Evolutionary conservation across 2,113 vertebrate species (phyloP).

Genomic region (Tachysurus vachellii): DNA sequence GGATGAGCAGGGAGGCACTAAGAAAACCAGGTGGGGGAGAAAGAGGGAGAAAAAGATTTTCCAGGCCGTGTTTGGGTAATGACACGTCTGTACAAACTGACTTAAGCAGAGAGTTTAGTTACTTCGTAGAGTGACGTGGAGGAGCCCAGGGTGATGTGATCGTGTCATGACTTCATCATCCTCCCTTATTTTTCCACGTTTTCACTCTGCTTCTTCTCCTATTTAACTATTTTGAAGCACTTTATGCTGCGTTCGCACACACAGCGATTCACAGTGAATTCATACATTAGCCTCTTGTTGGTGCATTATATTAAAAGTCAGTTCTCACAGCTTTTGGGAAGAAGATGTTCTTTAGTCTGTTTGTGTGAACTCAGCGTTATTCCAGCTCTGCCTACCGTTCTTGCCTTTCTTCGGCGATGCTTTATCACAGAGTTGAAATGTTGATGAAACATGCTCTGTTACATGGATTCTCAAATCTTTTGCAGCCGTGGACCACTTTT

Average conservation of each 20-base stretch:
- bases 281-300: no score
- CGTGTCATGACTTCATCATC: background rate
- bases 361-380: no score
- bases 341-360: no score
- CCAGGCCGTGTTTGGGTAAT: conserved; percentile 27
- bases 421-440: background rate
- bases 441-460: background rate
- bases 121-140: background rate
- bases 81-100: conserved; percentile 1
- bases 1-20: background rate
- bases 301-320: no score
- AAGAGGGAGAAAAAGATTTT: conserved; percentile 47
- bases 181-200: background rate
- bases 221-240: background rate
- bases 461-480: background rate
- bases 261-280: no score
- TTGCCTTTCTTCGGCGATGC: background rate
- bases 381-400: background rate
- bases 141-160: background rate
- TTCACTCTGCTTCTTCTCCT: background rate
- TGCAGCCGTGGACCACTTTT: background rate
- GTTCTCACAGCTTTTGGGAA: no score
- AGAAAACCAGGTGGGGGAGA: conserved; percentile 30
- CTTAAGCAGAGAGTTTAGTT: conserved; percentile 30
- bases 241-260: no score